A percentile compares a stretch with the other conserved stretches of the same genome.
Evolutionary conservation across 2,888 invertebrate species (phyloP).

Genomic region (Mechanitis mazaeus): DNA sequence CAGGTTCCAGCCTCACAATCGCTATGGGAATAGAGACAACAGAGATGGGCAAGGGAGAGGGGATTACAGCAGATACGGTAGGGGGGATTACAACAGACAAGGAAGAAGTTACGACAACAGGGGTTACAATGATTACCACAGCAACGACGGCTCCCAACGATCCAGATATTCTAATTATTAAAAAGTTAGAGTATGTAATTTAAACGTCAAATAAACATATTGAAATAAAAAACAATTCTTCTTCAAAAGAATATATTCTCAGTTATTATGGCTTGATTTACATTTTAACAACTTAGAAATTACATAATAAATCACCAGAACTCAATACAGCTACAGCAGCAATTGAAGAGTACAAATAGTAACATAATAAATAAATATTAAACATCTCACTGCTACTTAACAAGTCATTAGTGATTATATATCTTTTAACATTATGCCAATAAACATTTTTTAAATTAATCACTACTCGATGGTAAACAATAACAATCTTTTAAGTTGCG

Average conservation of each 20-base stretch:
- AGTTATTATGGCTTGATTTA: slow-evolving; percentile 77
- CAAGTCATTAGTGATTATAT: slow-evolving; percentile 66
- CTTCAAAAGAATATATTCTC: slow-evolving; percentile 75
- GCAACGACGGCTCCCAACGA: slow-evolving; percentile 23
- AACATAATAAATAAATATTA: slow-evolving; percentile 71
- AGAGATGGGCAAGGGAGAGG: no score
- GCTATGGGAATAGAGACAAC: slow-evolving; percentile 33
- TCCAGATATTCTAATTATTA: slow-evolving; percentile 16
- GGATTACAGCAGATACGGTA: slow-evolving; percentile 21
- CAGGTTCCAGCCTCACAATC: slow-evolving; percentile 41
- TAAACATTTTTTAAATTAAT: slow-evolving; percentile 52
- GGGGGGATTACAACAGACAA: slow-evolving; percentile 31
- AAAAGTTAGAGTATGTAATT: background rate
- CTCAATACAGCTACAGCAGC: slow-evolving; percentile 66
- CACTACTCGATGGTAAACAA: slow-evolving; percentile 54
- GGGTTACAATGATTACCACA: slow-evolving; percentile 30
- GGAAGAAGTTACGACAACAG: slow-evolving; percentile 35
- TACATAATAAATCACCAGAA: slow-evolving; percentile 73
- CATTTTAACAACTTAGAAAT: slow-evolving; percentile 76
- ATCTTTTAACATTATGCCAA: slow-evolving; percentile 72
- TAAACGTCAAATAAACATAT: slow-evolving; percentile 5
- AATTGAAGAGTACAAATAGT: slow-evolving; percentile 61
- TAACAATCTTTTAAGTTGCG: slow-evolving; percentile 50
- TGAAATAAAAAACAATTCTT: slow-evolving; percentile 46
- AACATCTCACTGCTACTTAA: slow-evolving; percentile 72